phyloP scores from a whole-genome alignment of 2,113 vertebrate genomes.

The Neolamprologus hecqui region DNA sequence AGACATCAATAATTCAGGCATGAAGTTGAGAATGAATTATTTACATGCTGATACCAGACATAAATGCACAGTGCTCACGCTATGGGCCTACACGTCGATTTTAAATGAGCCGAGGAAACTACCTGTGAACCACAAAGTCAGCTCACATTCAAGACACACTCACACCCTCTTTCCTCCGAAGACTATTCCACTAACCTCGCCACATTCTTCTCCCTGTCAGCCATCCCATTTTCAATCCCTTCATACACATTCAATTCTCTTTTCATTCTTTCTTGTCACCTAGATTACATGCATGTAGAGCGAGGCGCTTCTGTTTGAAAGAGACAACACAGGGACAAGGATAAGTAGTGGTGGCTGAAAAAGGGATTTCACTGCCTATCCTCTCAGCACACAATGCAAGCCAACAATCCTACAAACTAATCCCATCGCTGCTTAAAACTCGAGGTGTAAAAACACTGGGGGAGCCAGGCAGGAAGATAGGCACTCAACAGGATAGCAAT shows the following conservation, averaged over 20 bases:
- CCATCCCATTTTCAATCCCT: conserved; percentile 46
- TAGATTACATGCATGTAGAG: conserved; percentile 72
- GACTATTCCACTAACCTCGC: neutral
- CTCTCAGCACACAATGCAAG: conserved; percentile 67
- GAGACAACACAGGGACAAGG: conserved; percentile 66
- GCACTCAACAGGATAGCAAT: neutral
- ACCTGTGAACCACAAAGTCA: neutral
- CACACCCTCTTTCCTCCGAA: neutral
- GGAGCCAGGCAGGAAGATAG: conserved; percentile 33
- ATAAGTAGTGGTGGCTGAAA: conserved; percentile 70
- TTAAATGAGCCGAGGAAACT: conserved; percentile 10
- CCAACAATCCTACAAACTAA: conserved; percentile 73
- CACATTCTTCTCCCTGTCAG: conserved; percentile 22
- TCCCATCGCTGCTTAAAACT: conserved; percentile 68
- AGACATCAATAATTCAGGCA: conserved; percentile 73
- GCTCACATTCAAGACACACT: neutral
- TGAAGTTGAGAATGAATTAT: conserved; percentile 70
- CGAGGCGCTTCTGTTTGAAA: conserved; percentile 62
- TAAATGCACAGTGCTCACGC: conserved; percentile 28
- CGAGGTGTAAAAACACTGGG: conserved; percentile 51
- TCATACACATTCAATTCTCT: conserved; percentile 53
- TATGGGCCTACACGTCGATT: conserved; percentile 28
- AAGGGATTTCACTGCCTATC: conserved; percentile 72
- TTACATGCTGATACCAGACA: conserved; percentile 61
- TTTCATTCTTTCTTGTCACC: conserved; percentile 65